Base-by-base conservation (phyloP, 1,140 invertebrate species). In the Ceratosolen solmsi region DNA sequence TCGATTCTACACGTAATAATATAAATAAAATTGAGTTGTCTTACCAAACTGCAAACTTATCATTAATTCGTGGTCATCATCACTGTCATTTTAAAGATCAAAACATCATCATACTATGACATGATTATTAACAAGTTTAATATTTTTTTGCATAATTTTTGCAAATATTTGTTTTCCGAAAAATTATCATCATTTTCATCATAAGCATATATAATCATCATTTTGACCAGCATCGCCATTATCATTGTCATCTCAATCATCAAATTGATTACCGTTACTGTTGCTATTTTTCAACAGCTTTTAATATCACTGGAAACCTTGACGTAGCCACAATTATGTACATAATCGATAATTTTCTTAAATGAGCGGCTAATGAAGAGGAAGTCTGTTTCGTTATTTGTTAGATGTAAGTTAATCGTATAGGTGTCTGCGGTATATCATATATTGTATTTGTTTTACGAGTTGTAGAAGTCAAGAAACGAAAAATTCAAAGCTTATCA, bases 121-220 rank as follows among this genome's bases (percentile, higher is more conserved):
- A 46, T 79, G 3, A 30, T 79, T 30, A 79, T 38, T 0, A 33
- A 58, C 13, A 46, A 1, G 33, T 56, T 56, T n/a, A 68, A 70
- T 8, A 51, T n/a, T 38, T 60, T 63, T 65, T 65, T 65, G n/a
- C 38, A 63, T 74, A 75, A 58, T 77, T 77, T 41, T 77, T 33
- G 15, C 30, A 68, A 68, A 51, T 0, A 20, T 76, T 76, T 33
- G 8, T 41, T 76, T 76, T 76, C 20, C 11, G 20, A 51, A 72
- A 72, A 15, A 1, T 33, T 20, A 68, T 51, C 41, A 63, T 78
- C 60, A 78, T 79, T 30, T 20, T 60, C 65, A 86, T 86, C 68
- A 82, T 85, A 36, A 25, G 38, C 65, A 56, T 54, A 20, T 46
- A 46, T 46, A 13, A 46, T 70, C 70, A 38, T 68, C 68, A 78